Percentiles rank a stretch among this genome's conserved stretches.
These are phyloP conservation scores for Drosophila prosaltans DNA, from an alignment of 1,140 invertebrate species.

Conservation along the genomic window DNA sequence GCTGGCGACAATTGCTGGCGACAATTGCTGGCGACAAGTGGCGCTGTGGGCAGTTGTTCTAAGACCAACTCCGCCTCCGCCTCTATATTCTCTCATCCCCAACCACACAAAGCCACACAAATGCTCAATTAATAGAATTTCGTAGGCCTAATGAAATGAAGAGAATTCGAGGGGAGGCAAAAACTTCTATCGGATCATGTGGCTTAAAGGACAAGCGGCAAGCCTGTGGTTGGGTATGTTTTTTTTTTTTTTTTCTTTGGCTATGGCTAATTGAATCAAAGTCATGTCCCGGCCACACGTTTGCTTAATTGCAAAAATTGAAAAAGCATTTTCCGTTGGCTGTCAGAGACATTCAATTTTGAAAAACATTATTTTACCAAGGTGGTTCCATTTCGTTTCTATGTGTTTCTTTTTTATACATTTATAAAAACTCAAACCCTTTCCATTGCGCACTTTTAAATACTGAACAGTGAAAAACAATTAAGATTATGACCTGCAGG, in stretches of 20 bases:
- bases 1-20: conserved; percentile 62
- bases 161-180: conserved; percentile 6
- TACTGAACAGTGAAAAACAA: conserved; percentile 69
- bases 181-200: conserved; percentile 62
- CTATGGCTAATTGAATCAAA: conserved; percentile 77
- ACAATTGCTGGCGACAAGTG: conserved; percentile 70
- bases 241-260: background rate
- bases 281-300: conserved; percentile 53
- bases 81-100: background rate
- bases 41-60: conserved; percentile 63
- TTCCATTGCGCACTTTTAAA: conserved; percentile 43
- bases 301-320: conserved; percentile 72
- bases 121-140: conserved; percentile 80
- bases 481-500: conserved; percentile 79
- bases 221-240: conserved; percentile 24
- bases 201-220: conserved; percentile 43
- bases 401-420: conserved; percentile 4
- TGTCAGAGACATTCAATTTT: conserved; percentile 72
- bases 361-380: conserved; percentile 24
- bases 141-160: conserved; percentile 65
- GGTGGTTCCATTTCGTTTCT: conserved; percentile 1
- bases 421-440: conserved; percentile 48
- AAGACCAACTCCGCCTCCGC: conserved; percentile 5
- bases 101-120: conserved; percentile 53
- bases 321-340: conserved; percentile 69